Evolutionary conservation across 2,113 vertebrate genomes (phyloP), one percentile per base, ranked within the genome.

Genomic region (Galbula dea): DNA sequence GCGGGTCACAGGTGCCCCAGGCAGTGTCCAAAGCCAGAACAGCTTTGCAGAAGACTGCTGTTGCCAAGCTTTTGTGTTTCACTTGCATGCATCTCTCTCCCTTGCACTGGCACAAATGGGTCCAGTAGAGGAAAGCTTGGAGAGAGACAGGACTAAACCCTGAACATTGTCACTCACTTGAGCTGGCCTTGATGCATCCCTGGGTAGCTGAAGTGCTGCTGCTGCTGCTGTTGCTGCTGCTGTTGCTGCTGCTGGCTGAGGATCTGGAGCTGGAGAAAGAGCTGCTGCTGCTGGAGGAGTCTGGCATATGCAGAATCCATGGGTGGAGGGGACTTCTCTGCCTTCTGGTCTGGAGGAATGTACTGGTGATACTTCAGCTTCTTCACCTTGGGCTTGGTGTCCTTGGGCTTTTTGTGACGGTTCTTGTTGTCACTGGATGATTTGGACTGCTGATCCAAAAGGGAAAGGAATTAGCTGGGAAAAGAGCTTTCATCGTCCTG

Each of bases 331-430:
- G 99, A 99, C 95, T 99, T 99, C 97, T 99, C 99, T 0, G 98
- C 98, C 96, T 99, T 99, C 98, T 99, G 99, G 96, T 99, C 99
- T 0, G 99, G 99, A 30, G 99, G 99, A 94, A 99, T 99, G 96
- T 99, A 99, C 97, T 99, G 99, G 94, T 99, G 99, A 89, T 99
- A 99, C 86, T 99, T 99, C n/a, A 99, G 98, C 95, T 99, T 99
- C 97, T 99, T 99, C 95, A 99, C 99, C 93, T 99, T 99, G 4
- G 99, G 99, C 95, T 99, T 99, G 95, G 99, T 98, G 94, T 99
- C 99, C 96, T 99, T 99, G 93, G 99, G 99, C 91, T 99, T 99
- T 96, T 99, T 99, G 98, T 99, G 99, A 10, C 99, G 98, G 97
- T 99, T 99, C 96, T 99, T 99, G 89, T 82, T 97, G 3, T 98